A percentile compares a stretch with the other conserved stretches of the same genome.
Evolutionary conservation across 2,797 vertebrate species (phyloP).

Genomic region (Gila robusta): DNA sequence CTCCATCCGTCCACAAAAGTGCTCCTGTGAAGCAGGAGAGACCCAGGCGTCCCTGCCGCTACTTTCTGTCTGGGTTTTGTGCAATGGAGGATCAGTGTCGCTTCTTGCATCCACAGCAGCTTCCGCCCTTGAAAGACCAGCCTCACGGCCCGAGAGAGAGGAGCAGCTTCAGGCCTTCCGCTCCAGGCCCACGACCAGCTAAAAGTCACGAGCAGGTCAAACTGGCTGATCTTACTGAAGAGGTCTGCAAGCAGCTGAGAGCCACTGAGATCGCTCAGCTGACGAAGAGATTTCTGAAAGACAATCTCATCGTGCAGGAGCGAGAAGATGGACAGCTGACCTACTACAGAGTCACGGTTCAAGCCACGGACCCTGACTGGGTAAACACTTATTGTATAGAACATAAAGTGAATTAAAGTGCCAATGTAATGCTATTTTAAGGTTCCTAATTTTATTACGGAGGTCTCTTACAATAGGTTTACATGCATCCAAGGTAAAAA

Average conservation of each 20-base stretch:
- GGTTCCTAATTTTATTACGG: too few relatives aligned
- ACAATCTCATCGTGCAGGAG: constrained; percentile 83
- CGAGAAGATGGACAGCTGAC: constrained; percentile 80
- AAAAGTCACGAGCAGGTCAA: constrained; percentile 71
- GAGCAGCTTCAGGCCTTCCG: constrained; percentile 42
- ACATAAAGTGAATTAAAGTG: neutral
- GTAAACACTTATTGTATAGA: constrained; percentile 65
- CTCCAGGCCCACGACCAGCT: constrained; percentile 52
- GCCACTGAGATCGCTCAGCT: constrained; percentile 82
- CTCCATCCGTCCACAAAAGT: constrained; percentile 31
- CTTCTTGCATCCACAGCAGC: constrained; percentile 80
- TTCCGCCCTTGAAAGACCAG: constrained; percentile 56
- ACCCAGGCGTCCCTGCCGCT: constrained; percentile 74
- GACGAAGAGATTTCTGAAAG: constrained; percentile 82
- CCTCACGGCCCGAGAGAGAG: constrained; percentile 27
- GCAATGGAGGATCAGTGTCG: constrained; percentile 83
- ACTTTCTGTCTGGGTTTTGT: constrained; percentile 84
- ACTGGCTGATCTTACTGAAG: constrained; percentile 77
- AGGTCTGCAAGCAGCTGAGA: constrained; percentile 73
- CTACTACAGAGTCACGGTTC: constrained; percentile 79
- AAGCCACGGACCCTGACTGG: constrained; percentile 86
- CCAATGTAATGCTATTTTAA: neutral
- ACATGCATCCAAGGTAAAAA: too few relatives aligned
- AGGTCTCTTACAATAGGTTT: too few relatives aligned
- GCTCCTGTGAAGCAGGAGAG: constrained; percentile 35